Conservation (phyloP, 2,888 invertebrate species). For the Pterostichus madidus region DNA sequence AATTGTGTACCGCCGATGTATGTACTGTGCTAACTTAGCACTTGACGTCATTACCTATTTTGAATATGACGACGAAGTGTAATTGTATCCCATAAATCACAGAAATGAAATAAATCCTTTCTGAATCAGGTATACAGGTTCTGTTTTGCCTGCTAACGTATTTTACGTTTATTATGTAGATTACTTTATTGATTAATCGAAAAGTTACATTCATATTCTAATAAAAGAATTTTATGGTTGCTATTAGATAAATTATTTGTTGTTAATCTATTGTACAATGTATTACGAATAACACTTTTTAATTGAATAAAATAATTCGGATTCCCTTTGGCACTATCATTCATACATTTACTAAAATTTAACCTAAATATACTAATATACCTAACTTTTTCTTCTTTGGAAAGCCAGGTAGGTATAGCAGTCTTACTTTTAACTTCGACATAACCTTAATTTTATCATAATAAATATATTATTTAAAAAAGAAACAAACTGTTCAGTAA, state of each 20-base stretch:
- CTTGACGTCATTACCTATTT: constrained; percentile 28
- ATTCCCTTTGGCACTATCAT: constrained; percentile 38
- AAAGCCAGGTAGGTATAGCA: too few relatives aligned
- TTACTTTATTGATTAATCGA: constrained; percentile 26
- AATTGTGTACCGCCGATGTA: constrained; percentile 52
- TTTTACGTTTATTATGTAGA: constrained; percentile 28
- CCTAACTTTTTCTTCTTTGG: too few relatives aligned
- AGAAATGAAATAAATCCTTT: constrained; percentile 40
- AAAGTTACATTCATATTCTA: constrained; percentile 34
- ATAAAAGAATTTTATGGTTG: constrained; percentile 35
- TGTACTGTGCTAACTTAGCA: constrained; percentile 37
- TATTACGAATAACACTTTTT: constrained; percentile 53
- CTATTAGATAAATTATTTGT: constrained; percentile 50
- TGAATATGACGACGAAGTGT: constrained; percentile 30
- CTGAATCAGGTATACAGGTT: constrained; percentile 49
- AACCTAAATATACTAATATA: too few relatives aligned
- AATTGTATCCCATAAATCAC: constrained; percentile 45
- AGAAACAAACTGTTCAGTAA: too few relatives aligned
- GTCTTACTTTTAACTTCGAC: too few relatives aligned
- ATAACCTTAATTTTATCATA: too few relatives aligned
- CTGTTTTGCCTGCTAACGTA: constrained; percentile 27
- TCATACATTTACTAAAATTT: constrained; percentile 14
- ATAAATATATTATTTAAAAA: too few relatives aligned
- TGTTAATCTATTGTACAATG: constrained; percentile 45
- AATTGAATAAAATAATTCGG: constrained; percentile 53